A percentile compares a stretch with the other conserved stretches of the same genome.
Conservation (phyloP, 2,797 vertebrate species). For the Sardinella longiceps region DNA sequence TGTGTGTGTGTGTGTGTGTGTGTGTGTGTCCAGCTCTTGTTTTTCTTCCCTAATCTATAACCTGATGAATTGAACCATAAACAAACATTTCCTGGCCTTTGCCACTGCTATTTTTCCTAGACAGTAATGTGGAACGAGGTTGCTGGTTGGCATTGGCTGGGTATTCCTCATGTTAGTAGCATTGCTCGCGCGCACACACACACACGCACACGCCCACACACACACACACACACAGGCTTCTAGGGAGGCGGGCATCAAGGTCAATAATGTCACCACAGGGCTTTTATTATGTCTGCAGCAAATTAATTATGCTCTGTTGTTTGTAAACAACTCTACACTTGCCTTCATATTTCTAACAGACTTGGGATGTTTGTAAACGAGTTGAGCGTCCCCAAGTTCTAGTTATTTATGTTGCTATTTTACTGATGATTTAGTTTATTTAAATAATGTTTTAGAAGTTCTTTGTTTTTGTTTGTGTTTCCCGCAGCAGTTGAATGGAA, state of each 20-base stretch:
- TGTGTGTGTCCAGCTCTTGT: background rate
- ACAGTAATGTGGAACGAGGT: background rate
- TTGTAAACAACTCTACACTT: no score
- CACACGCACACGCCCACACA: background rate
- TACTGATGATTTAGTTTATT: no score
- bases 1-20: background rate
- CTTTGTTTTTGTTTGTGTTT: no score
- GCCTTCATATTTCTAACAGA: no score
- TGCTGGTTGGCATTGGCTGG: background rate
- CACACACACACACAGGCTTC: background rate
- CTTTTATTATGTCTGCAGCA: no score
- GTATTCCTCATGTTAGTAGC: background rate
- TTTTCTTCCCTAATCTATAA: constrained; percentile 19
- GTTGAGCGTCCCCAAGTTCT: no score
- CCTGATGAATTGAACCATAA: constrained; percentile 14
- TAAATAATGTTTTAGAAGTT: no score
- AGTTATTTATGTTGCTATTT: no score
- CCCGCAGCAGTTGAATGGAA: no score
- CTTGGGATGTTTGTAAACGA: no score
- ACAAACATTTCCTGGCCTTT: constrained; percentile 4
- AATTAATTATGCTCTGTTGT: no score
- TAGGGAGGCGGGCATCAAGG: background rate
- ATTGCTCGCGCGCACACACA: background rate
- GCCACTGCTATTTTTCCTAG: background rate
- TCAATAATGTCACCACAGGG: no score